These are phyloP conservation scores for Lycocorax pyrrhopterus DNA, from an alignment of 2,113 vertebrate genomes.

Conservation along the genomic window DNA sequence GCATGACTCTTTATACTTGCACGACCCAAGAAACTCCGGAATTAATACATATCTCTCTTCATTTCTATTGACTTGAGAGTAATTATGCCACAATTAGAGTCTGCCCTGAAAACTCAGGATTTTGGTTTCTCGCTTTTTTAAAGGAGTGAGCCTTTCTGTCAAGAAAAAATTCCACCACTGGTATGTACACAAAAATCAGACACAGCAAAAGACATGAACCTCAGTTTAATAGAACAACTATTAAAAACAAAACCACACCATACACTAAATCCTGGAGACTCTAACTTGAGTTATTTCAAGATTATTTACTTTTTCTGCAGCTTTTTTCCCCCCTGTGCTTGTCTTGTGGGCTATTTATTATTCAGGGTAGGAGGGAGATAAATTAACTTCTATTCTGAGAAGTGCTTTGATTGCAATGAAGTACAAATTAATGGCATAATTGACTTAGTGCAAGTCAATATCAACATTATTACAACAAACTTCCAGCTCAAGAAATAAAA, in stretches of 20 bases:
- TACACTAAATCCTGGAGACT: neutral
- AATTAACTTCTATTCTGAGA: neutral
- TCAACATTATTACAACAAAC: neutral
- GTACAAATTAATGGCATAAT: neutral
- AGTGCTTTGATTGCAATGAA: neutral
- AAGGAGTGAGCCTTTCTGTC: neutral
- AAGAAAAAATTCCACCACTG: neutral
- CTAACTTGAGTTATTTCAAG: neutral
- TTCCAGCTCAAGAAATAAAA: neutral
- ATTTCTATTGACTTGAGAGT: neutral
- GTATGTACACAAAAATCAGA: neutral
- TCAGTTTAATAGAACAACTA: neutral
- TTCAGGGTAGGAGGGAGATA: neutral
- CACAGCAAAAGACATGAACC: neutral
- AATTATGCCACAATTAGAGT: neutral
- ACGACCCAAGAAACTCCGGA: neutral
- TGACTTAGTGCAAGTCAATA: neutral
- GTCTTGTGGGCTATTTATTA: neutral
- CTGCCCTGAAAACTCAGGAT: neutral
- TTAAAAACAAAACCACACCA: neutral
- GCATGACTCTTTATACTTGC: neutral
- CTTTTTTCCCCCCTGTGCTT: neutral
- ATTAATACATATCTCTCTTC: neutral
- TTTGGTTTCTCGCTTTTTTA: neutral
- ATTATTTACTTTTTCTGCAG: neutral